Evolutionary conservation across 1,140 invertebrate genomes (phyloP).

Genomic region (Trachymyrmex septentrionalis): DNA sequence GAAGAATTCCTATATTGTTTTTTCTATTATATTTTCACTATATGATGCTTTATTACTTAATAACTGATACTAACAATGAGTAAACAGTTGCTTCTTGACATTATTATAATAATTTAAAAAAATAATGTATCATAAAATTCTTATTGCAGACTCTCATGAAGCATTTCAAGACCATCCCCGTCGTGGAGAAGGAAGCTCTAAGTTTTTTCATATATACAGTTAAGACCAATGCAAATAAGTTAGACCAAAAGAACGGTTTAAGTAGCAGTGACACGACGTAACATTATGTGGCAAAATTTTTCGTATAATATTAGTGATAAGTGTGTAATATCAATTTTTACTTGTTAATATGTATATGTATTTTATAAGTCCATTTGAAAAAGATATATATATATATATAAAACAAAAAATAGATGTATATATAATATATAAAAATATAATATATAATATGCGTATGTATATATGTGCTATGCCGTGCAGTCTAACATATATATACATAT

Average conservation of each 20-base stretch:
- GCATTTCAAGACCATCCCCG: conserved; percentile 97
- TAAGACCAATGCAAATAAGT: conserved; percentile 97
- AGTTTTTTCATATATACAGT: conserved; percentile 99
- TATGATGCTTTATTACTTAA: not conserved
- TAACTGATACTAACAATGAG: not conserved
- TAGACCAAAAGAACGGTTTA: conserved; percentile 95
- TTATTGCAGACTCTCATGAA: conserved; percentile 93
- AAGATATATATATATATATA: conserved; percentile 57
- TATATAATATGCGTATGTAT: conserved; percentile 63
- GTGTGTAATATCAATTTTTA: conserved; percentile 75
- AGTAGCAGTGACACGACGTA: conserved; percentile 89
- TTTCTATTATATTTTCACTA: not conserved
- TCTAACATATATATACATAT: conserved; percentile 68
- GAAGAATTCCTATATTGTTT: too few relatives aligned
- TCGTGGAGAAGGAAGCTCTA: conserved; percentile 97
- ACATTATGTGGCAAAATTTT: conserved; percentile 67
- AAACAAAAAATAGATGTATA: conserved; percentile 48
- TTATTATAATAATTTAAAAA: not conserved
- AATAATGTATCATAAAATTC: not conserved
- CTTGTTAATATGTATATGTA: conserved; percentile 77
- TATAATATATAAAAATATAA: not conserved
- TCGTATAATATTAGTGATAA: conserved; percentile 72
- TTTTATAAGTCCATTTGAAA: conserved; percentile 77
- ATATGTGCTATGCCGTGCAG: conserved; percentile 21
- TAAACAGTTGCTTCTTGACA: not conserved